Conservation (phyloP, 1,140 invertebrate species). For the Meloidogyne floridensis region DNA sequence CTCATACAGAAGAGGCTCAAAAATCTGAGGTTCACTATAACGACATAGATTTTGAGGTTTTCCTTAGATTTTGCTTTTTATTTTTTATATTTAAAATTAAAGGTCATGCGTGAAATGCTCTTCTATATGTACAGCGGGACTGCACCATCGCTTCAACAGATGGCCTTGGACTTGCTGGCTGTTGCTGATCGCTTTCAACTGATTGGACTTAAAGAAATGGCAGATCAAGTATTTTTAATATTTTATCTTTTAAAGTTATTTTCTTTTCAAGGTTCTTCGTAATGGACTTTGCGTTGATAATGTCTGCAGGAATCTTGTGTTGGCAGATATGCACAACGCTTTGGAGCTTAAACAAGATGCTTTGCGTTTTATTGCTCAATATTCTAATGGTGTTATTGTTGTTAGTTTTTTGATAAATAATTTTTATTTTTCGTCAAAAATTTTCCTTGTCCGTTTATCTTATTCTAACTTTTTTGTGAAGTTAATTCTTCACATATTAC, state of each 20-base stretch:
- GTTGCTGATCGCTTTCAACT: conserved; percentile 62
- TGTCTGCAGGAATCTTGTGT: conserved; percentile 56
- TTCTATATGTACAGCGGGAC: conserved; percentile 57
- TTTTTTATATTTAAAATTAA: conserved; percentile 16
- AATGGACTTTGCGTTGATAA: conserved; percentile 50
- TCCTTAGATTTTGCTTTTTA: conserved; percentile 19
- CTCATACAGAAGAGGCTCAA: conserved; percentile 50
- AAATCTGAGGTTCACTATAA: conserved; percentile 49
- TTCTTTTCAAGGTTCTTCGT: conserved; percentile 47
- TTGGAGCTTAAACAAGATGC: conserved; percentile 60
- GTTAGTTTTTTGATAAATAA: conserved; percentile 22
- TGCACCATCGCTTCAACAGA: conserved; percentile 37
- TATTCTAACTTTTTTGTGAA: no score
- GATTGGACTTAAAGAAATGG: conserved; percentile 59
- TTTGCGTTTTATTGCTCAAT: conserved; percentile 54
- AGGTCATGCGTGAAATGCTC: conserved; percentile 56
- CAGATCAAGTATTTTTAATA: conserved; percentile 51
- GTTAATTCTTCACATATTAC: no score
- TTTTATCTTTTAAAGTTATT: neutral
- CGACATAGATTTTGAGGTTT: conserved; percentile 63
- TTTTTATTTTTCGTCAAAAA: neutral
- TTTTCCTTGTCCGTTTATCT: no score
- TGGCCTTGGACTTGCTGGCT: conserved; percentile 57
- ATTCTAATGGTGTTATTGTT: conserved; percentile 46
- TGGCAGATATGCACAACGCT: conserved; percentile 61